Evolutionary conservation across 2,113 vertebrate genomes (phyloP).

Genomic region (Progne subis): DNA sequence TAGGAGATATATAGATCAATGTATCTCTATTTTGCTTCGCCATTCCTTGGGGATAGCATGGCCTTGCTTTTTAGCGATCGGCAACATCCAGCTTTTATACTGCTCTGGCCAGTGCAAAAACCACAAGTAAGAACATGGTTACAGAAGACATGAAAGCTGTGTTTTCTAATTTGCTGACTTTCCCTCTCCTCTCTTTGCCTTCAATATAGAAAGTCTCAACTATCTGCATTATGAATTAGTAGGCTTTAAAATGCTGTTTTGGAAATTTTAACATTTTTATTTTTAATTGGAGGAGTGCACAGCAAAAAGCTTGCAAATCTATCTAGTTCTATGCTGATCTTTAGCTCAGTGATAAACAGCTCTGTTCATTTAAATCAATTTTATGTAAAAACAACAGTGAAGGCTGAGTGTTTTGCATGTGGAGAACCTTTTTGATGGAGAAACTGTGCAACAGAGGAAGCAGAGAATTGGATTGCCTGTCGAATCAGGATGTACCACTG

Average conservation of each 20-base stretch:
- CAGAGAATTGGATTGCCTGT: background rate
- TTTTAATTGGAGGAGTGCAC: background rate
- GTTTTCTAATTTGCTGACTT: background rate
- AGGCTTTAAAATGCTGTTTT: background rate
- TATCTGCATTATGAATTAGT: background rate
- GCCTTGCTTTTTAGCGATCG: background rate
- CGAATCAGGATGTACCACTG: background rate
- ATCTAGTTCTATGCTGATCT: background rate
- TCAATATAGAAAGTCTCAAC: background rate
- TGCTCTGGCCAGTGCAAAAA: background rate
- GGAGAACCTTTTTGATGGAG: background rate
- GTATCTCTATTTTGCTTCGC: background rate
- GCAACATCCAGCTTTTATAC: background rate
- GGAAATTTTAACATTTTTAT: background rate
- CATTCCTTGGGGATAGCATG: background rate
- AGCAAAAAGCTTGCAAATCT: background rate
- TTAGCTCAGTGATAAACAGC: background rate
- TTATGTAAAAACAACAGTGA: background rate
- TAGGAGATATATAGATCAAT: slow-evolving; percentile 38
- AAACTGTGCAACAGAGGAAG: background rate
- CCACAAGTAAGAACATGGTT: background rate
- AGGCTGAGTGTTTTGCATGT: background rate
- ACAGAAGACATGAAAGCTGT: background rate
- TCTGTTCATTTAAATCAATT: background rate
- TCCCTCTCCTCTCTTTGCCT: background rate